Conservation (phyloP, 2,113 vertebrate genomes). For the Thunnus thynnus region DNA sequence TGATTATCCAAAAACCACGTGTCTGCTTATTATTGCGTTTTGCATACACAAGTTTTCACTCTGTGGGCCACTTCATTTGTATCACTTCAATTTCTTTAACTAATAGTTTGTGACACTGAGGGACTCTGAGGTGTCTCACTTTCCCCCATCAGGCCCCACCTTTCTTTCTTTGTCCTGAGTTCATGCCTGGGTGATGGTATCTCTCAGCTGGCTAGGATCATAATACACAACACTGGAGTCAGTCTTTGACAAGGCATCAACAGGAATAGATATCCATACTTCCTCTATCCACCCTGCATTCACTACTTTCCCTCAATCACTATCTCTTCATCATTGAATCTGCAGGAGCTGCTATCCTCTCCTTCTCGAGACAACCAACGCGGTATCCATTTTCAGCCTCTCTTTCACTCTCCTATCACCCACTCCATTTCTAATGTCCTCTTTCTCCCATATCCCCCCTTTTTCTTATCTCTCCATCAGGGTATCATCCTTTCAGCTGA, state of each 20-base stretch:
- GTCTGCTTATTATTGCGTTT: slow-evolving; percentile 60
- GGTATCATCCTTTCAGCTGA: slow-evolving; percentile 73
- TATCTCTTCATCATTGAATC: slow-evolving; percentile 71
- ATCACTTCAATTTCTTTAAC: slow-evolving; percentile 48
- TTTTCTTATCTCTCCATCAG: slow-evolving; percentile 78
- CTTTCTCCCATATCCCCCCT: slow-evolving; percentile 55
- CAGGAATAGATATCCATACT: slow-evolving; percentile 64
- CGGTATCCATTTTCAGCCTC: slow-evolving; percentile 71
- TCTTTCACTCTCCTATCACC: slow-evolving; percentile 59
- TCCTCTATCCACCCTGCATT: slow-evolving; percentile 51
- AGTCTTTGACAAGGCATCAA: slow-evolving; percentile 61
- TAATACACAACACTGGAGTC: slow-evolving; percentile 67
- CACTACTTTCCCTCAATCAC: slow-evolving; percentile 48
- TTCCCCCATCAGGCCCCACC: slow-evolving; percentile 38
- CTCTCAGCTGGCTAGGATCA: slow-evolving; percentile 60
- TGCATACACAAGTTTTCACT: slow-evolving; percentile 64
- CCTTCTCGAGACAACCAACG: slow-evolving; percentile 28
- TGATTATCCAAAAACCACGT: slow-evolving; percentile 60
- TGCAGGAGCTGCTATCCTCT: slow-evolving; percentile 59
- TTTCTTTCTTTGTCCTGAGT: slow-evolving; percentile 37
- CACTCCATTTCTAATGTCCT: slow-evolving; percentile 69
- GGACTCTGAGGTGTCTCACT: slow-evolving; percentile 45
- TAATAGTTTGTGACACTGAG: slow-evolving; percentile 48
- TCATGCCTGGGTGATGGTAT: slow-evolving; percentile 59
- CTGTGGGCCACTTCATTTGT: slow-evolving; percentile 60